phyloP scores from a whole-genome alignment of 2,888 invertebrate genomes.

The Caenorhabditis plicata region DNA sequence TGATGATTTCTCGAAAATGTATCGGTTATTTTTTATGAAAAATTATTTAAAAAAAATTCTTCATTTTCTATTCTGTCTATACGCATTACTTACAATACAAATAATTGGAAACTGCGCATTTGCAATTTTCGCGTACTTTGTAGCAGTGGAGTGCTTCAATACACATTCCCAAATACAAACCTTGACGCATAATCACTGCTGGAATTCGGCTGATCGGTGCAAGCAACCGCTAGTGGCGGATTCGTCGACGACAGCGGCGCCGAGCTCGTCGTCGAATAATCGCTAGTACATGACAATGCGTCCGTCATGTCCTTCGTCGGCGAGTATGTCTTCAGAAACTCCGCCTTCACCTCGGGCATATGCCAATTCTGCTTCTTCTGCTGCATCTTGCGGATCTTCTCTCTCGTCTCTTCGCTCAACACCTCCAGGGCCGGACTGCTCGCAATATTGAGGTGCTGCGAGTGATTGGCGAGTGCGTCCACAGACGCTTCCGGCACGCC shows the following conservation, averaged over 20 bases:
- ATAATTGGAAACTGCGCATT: too few species aligned
- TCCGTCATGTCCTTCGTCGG: slow-evolving; percentile 41
- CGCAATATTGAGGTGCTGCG: slow-evolving; percentile 52
- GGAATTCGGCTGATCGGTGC: slow-evolving; percentile 33
- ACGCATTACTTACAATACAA: too few species aligned
- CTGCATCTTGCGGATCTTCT: slow-evolving; percentile 58
- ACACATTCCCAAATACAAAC: too few species aligned
- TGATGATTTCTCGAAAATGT: too few species aligned
- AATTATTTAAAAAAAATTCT: too few species aligned
- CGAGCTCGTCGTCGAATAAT: slow-evolving; percentile 55
- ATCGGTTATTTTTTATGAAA: too few species aligned
- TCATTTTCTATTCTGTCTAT: too few species aligned
- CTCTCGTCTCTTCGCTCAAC: slow-evolving; percentile 55
- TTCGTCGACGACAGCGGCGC: slow-evolving; percentile 32
- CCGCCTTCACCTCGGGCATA: slow-evolving; percentile 27
- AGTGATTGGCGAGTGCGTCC: slow-evolving; percentile 53
- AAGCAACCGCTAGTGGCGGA: slow-evolving; percentile 35
- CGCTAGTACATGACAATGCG: slow-evolving; percentile 49
- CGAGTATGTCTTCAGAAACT: slow-evolving; percentile 11
- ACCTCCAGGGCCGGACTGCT: slow-evolving; percentile 52
- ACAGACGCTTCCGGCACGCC: slow-evolving; percentile 29
- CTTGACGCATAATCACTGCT: slow-evolving; percentile 48
- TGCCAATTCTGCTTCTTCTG: slow-evolving; percentile 44
- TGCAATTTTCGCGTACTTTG: too few species aligned
- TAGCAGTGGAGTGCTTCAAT: too few species aligned